Evolutionary conservation across 2,888 invertebrate species (phyloP), one percentile per base, ranked within the genome.

Genomic region (Eugnorisma glareosa): DNA sequence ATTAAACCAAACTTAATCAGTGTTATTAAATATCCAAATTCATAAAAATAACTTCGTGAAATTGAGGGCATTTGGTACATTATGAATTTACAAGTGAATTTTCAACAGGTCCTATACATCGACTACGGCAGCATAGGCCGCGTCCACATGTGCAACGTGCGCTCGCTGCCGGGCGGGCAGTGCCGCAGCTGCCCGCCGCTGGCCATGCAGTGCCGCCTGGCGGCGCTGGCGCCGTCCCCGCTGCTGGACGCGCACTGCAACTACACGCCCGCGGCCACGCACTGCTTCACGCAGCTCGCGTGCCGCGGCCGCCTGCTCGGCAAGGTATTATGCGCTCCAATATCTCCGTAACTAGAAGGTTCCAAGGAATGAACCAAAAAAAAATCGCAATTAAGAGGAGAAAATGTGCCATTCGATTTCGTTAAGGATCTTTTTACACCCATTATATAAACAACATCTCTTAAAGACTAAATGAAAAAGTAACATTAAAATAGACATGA

Each of bases 111-210:
- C 8, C 96, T 97, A 72, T 99, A 98, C 92, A 97, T 99, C 71
- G 99, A 99, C 95, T 98, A 97, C 93, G 99, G 99, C 28, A 97
- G 97, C 87, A 95, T 92, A 31, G 97, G 94, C 0, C 93, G 94
- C 63, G 94, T 98, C 51, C 90, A 92, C 71, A 85, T 91, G 71
- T 89, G 94, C 69, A 96, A 96, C 77, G 85, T 98, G 61, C 97
- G 96, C 72, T 90, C 93, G 1, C 88, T 97, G 73, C 94, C 95
- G 5, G 28, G 11, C 43, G 79, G 89, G 6, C 97, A 97, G 82
- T 88, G 51, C 97, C 98, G 57, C 89, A 72, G 1, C 11, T 0
- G 88, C 5, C 97, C 98, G 48, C 97, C 98, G 59, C 90, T 93
- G 13, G 91, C 89, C 51, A 92, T 98, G 88, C 98, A 98, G 92